A percentile compares a stretch with the other conserved stretches of the same genome.
Evolutionary conservation across 2,888 invertebrate species (phyloP).

Genomic region (Hedychridium roseum): DNA sequence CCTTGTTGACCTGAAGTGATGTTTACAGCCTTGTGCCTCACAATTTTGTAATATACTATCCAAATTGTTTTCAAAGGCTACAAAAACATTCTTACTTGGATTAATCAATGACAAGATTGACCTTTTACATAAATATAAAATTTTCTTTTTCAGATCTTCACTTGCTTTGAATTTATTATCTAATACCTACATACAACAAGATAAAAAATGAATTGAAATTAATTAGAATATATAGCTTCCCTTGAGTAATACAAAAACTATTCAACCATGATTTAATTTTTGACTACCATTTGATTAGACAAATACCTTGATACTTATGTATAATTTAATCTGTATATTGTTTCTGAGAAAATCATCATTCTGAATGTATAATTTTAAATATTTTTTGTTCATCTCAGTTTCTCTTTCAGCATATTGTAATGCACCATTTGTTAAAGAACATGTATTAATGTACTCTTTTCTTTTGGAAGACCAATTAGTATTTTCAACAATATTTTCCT

Average conservation of each 20-base stretch:
- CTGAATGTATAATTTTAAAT: constrained; percentile 25
- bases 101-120: constrained; percentile 42
- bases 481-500: neutral
- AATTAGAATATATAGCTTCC: too few relatives aligned
- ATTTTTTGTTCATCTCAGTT: constrained; percentile 26
- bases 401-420: constrained; percentile 20
- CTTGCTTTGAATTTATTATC: too few relatives aligned
- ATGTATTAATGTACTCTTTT: too few relatives aligned
- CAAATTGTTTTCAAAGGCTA: constrained; percentile 34
- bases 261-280: too few relatives aligned
- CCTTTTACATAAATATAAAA: constrained; percentile 42
- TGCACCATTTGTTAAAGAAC: too few relatives aligned
- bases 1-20: constrained; percentile 37
- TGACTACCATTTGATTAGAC: too few relatives aligned
- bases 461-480: constrained; percentile 15
- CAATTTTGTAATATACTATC: constrained; percentile 26
- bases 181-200: too few relatives aligned
- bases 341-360: constrained; percentile 31
- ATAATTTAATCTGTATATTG: constrained; percentile 34
- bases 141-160: too few relatives aligned
- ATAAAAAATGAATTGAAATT: too few relatives aligned
- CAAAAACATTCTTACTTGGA: constrained; percentile 38
- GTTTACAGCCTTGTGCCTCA: constrained; percentile 28
- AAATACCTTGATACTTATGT: constrained; percentile 37
- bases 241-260: too few relatives aligned